Evolutionary conservation across 2,888 invertebrate genomes (phyloP).

Genomic region (Ferrisia virgata): DNA sequence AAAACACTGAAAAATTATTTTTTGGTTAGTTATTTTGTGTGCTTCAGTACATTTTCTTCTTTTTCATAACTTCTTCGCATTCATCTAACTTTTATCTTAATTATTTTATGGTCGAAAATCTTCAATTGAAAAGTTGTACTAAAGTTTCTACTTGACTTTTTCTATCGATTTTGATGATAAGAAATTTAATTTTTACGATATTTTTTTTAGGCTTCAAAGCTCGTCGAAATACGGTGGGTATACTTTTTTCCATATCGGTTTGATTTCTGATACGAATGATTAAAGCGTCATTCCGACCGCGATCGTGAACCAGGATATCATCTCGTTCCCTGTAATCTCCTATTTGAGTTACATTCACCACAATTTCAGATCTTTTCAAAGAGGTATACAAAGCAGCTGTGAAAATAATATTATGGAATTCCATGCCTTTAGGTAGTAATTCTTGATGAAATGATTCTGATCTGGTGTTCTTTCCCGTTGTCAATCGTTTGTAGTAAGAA

Average conservation of each 20-base stretch:
- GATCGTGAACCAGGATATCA: not conserved
- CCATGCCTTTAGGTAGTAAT: not conserved
- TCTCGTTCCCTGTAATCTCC: not conserved
- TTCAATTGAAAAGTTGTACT: not conserved
- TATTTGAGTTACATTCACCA: not conserved
- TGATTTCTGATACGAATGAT: not conserved
- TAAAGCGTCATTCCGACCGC: not conserved
- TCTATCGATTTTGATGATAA: not conserved
- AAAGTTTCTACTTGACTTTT: not conserved
- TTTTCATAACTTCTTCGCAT: not conserved
- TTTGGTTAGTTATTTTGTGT: too few species aligned
- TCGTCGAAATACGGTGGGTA: not conserved
- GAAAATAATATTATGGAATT: not conserved
- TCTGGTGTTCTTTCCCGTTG: not conserved
- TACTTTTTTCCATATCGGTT: not conserved
- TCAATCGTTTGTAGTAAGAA: not conserved
- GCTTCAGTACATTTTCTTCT: not conserved
- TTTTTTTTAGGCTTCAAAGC: not conserved
- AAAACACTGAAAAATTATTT: too few species aligned
- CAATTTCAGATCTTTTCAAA: not conserved
- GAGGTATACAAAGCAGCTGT: not conserved
- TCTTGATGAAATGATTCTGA: not conserved
- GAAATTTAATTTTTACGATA: not conserved
- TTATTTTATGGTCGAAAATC: too few species aligned
- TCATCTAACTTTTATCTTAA: not conserved